A percentile compares a stretch with the other conserved stretches of the same genome.
phyloP scores from a whole-genome alignment of 2,113 vertebrate species.

The Nibea albiflora region DNA sequence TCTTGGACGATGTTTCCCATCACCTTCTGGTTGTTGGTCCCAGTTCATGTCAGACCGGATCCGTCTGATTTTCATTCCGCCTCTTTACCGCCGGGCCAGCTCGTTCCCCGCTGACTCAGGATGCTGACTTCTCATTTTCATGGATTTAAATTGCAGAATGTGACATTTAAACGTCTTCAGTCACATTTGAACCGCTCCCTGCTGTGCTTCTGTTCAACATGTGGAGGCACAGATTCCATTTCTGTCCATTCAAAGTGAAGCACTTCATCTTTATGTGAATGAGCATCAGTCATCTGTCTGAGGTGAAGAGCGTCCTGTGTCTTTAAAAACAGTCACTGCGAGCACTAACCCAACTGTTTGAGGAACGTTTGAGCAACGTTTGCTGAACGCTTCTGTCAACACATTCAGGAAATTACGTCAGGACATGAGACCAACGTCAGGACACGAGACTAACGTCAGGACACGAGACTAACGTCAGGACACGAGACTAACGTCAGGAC shows the following conservation, averaged over 20 bases:
- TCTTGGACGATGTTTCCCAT: not conserved
- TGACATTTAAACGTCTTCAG: slow-evolving; percentile 34
- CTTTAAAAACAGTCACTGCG: too few relatives aligned
- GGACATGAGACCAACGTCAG: too few relatives aligned
- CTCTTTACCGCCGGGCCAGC: slow-evolving; percentile 36
- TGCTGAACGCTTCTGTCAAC: too few relatives aligned
- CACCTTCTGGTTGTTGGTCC: not conserved
- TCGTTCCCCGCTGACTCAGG: not conserved
- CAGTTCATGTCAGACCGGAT: not conserved
- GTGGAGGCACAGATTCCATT: not conserved
- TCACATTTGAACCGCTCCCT: not conserved
- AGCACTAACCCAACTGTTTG: too few relatives aligned
- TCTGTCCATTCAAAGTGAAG: not conserved
- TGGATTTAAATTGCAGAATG: slow-evolving; percentile 38
- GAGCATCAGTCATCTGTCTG: too few relatives aligned
- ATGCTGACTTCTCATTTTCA: slow-evolving; percentile 25
- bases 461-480: too few relatives aligned
- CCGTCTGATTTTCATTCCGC: slow-evolving; percentile 30
- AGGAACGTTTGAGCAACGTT: too few relatives aligned
- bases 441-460: too few relatives aligned
- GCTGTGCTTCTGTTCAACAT: not conserved
- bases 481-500: too few relatives aligned
- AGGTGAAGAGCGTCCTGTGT: too few relatives aligned
- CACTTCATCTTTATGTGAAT: not conserved
- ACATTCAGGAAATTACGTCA: too few relatives aligned